phyloP scores from a whole-genome alignment of 2,113 vertebrate genomes.

The Pan troglodytes region NHGRI_mPanTro3-v2.1_pri NC_072408.2:71736501-71737000 shows the following conservation, averaged over 20 bases:
- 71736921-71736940: conserved; percentile 74
- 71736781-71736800: not conserved
- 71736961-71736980: not conserved
- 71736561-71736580: not conserved
- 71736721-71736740: conserved; percentile 7
- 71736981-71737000: conserved; percentile 74
- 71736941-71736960: conserved; percentile 67
- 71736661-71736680: conserved; percentile 21
- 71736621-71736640: conserved; percentile 47
- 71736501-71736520: not conserved
- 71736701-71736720: conserved; percentile 47
- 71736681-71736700: conserved; percentile 47
- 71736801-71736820: not conserved
- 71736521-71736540: not conserved
- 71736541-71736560: not conserved
- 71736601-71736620: not conserved
- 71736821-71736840: not conserved
- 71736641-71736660: not conserved
- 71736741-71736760: conserved; percentile 10
- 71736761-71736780: not conserved
- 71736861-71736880: conserved; percentile 18
- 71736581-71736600: conserved; percentile 15
- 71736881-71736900: conserved; percentile 48
- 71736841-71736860: not conserved
- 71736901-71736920: conserved; percentile 43